Base-by-base conservation (phyloP, 2,113 vertebrate genomes). In the Saguinus midas region DNA sequence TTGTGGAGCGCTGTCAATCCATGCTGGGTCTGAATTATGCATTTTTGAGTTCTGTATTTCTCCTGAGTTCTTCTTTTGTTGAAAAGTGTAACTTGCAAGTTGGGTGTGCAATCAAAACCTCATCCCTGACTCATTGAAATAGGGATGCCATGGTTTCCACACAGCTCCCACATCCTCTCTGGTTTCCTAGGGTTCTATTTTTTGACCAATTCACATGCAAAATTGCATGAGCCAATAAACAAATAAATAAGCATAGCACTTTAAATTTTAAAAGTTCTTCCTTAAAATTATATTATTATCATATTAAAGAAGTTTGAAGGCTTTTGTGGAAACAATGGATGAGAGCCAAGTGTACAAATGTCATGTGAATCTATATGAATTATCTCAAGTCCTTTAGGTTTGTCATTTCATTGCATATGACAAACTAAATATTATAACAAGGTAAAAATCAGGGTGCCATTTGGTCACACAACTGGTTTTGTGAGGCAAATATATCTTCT, bases 401-500 rank as follows among this genome's bases (percentile, higher is more conserved):
- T 64, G 72, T 57, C 11, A 83, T 18, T 11, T 4, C 52, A 6
- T 48, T 27, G 32, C 45, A 40, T 75, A 50, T 17, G 80, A 72
- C 25, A 82, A 23, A 7, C 18, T 66, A 21, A 80, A 80, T 82
- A 66, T 84, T 83, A 94, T 66, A 52, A 82, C 57, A 58, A 64
- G 32, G 21, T 75, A 16, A 35, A 84, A 64, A 48, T 85, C 23
- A 76, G 52, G 21, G 4, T 66, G 37, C 12, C 27, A 68, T 40
- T 45, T 61, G 80, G 57, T 88, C 21, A 32, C 40, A 81, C 43
- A 40, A 80, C 21, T 92, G 8, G 17, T 58, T 90, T 94, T 76
- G 45, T 29, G 37, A 90, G 50, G 32, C 43, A 76, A 85, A 90
- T 82, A 68, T 5, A 76, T 78, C n/a, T 80, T 81, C 85, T 81